Base-by-base conservation (phyloP, 2,797 vertebrate species). In the Prunella strophiata region DNA sequence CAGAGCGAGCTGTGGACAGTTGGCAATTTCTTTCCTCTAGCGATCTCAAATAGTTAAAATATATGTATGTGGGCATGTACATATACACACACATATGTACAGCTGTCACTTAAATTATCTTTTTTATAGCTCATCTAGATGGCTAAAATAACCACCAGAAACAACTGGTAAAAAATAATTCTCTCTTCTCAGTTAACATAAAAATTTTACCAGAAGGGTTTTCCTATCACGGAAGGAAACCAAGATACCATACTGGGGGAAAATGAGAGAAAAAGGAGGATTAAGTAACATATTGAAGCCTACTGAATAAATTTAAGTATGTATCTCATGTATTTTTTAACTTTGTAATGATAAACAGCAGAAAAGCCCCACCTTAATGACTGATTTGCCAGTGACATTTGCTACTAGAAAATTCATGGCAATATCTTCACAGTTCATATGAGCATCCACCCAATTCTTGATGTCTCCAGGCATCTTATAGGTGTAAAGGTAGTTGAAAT, bases 391-490 rank as follows among this genome's bases (percentile, higher is more conserved):
- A 6, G 99, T 99, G 96, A 99, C 98, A 91, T 99, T 99, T 18
- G 99, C 99, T 88, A 99, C 99, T 38, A 99, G 98, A 96, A 99
- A 99, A 96, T 99, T 99, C 99, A 99, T 99, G 85, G 99, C 99
- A 67, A 99, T 99, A 89, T 99, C 99, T 96, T 99, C 99, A 94
- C 99, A 99, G 97, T 99, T 99, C 99, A 99, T 99, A 81, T 99
- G 99, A 29, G 99, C 99, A n/a, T 99, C 99, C 89, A 99, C 99
- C 99, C 99, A 99, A 82, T 99, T 99, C 98, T 99, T 99, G 96
- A 99, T 99, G 96, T 99, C 99, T 86, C 99, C 99, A 19, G 99
- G 99, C 99, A 99, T 99, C 98, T 99, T 99, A 96, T 99, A 99
- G 8, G 99, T 99, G 95, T 99, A 99, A 94, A 99, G 98, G 93